Evolutionary conservation across 2,888 invertebrate genomes (phyloP).

Genomic region (Dasysyrphus tricinctus): DNA sequence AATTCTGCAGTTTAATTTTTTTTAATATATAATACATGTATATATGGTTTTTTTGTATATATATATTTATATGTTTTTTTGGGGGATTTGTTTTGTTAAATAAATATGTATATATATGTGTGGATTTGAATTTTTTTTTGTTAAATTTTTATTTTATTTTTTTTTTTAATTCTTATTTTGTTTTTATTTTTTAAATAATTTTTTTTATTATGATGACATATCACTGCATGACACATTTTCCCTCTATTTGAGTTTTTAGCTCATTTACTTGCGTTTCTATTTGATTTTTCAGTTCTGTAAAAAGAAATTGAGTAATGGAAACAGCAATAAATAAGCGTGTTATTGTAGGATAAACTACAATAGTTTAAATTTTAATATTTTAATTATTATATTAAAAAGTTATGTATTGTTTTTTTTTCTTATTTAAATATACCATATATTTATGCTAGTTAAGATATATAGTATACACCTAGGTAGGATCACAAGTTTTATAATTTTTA

Average conservation of each 20-base stretch:
- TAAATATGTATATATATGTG: conserved; percentile 74
- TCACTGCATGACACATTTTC: conserved; percentile 98
- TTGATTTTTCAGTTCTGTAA: conserved; percentile 98
- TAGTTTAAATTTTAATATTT: conserved; percentile 78
- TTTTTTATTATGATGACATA: conserved; percentile 83
- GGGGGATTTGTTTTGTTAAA: conserved; percentile 62
- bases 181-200: conserved; percentile 71
- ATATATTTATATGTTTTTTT: conserved; percentile 62
- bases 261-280: conserved; percentile 98
- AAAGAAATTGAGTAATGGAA: conserved; percentile 84
- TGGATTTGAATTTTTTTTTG: conserved; percentile 73
- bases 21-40: conserved; percentile 57
- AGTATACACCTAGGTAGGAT: conserved; percentile 66
- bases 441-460: conserved; percentile 64
- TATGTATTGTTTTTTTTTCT: conserved; percentile 71
- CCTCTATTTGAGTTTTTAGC: conserved; percentile 97
- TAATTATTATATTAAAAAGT: conserved; percentile 64
- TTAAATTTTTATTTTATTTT: conserved; percentile 44
- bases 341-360: conserved; percentile 83
- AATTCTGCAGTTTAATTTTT: conserved; percentile 36
- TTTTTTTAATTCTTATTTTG: conserved; percentile 66
- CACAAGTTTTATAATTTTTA: conserved; percentile 65
- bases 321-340: conserved; percentile 84
- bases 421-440: conserved; percentile 69
- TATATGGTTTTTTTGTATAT: conserved; percentile 60